Conservation (phyloP, 1,140 invertebrate genomes). For the Danaus melanippus region DNA sequence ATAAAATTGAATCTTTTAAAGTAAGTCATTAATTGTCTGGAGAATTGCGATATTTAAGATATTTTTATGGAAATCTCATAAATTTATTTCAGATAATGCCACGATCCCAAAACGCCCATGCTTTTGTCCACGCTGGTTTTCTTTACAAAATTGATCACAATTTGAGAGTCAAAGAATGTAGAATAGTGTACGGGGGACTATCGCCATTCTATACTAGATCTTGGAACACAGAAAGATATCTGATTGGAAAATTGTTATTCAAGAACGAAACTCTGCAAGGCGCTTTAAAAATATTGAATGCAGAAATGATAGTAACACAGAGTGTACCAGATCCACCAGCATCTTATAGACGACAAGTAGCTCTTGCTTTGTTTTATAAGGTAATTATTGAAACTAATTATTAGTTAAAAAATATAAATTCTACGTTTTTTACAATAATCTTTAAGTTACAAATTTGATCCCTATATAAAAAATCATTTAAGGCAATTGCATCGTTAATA, state of each 20-base stretch:
- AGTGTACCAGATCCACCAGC: slow-evolving; percentile 72
- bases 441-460: no score
- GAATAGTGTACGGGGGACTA: slow-evolving; percentile 77
- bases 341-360: slow-evolving; percentile 73
- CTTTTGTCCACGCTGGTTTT: slow-evolving; percentile 42
- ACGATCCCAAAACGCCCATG: slow-evolving; percentile 38
- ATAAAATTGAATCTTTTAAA: slow-evolving; percentile 73
- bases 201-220: slow-evolving; percentile 78
- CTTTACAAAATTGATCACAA: slow-evolving; percentile 28
- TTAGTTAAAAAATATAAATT: no score
- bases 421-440: no score
- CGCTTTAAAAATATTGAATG: slow-evolving; percentile 69
- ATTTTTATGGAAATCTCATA: no score
- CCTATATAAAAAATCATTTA: no score
- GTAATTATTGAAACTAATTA: slow-evolving; percentile 14
- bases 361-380: slow-evolving; percentile 77
- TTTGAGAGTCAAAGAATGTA: slow-evolving; percentile 21
- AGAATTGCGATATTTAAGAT: no score
- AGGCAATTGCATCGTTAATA: no score
- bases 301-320: slow-evolving; percentile 74
- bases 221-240: slow-evolving; percentile 48
- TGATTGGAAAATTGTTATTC: slow-evolving; percentile 72
- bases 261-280: slow-evolving; percentile 54
- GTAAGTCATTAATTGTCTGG: slow-evolving; percentile 45
- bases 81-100: slow-evolving; percentile 34